Percentiles rank a stretch among this genome's conserved stretches.
Conservation (phyloP, 37 sponge, comb jelly and placozoan species). For the Chondrosia reniformis region DNA sequence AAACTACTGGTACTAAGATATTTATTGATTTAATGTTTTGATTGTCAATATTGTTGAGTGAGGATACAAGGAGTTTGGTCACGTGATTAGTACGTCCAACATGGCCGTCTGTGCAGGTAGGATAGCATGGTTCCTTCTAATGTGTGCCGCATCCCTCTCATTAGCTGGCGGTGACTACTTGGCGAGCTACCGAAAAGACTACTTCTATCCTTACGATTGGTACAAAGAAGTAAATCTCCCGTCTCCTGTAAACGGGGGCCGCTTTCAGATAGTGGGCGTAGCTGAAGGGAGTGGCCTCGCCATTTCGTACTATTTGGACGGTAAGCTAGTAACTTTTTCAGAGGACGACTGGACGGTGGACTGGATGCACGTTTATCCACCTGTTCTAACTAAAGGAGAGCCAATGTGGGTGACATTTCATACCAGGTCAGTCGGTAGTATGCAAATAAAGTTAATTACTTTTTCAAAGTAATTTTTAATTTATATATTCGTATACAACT, state of each 20-base stretch:
- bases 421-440: slow-evolving; percentile 42
- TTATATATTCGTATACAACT: no score
- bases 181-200: slow-evolving; percentile 56
- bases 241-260: slow-evolving; percentile 45
- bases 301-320: slow-evolving; percentile 25
- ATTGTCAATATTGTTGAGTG: no score
- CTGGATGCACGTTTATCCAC: slow-evolving; percentile 63
- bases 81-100: no score
- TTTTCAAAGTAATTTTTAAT: no score
- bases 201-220: slow-evolving; percentile 52
- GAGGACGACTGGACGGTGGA: slow-evolving; percentile 46
- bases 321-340: slow-evolving; percentile 30
- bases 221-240: slow-evolving; percentile 52
- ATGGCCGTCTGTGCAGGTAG: no score
- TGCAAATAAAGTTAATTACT: no score
- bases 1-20: no score
- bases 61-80: no score
- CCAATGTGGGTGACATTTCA: slow-evolving; percentile 63
- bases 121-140: no score
- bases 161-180: no score
- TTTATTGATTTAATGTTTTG: no score
- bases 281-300: slow-evolving; percentile 22
- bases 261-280: slow-evolving; percentile 49
- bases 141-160: no score
- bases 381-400: slow-evolving; percentile 26